phyloP scores from a whole-genome alignment of 2,888 invertebrate species.

The Panopea generosa region DNA sequence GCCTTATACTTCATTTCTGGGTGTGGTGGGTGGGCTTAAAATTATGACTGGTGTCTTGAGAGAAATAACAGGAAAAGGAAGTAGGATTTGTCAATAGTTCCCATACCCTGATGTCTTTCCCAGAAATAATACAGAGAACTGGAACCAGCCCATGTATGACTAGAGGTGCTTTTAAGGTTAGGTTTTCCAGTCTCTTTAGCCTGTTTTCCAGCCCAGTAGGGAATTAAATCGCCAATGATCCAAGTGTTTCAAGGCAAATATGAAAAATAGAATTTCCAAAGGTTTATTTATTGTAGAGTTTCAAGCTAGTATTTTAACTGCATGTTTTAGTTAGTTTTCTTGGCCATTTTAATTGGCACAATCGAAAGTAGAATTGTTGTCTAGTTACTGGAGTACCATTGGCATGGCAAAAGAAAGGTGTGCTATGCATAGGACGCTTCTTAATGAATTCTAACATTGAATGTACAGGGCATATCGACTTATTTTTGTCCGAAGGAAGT shows the following conservation, averaged over 20 bases:
- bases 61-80: background rate
- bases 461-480: background rate
- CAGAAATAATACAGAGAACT: background rate
- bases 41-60: too few relatives aligned
- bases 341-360: background rate
- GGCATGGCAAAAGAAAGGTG: slow-evolving; percentile 7
- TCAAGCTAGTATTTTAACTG: too few relatives aligned
- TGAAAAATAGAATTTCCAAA: too few relatives aligned
- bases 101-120: background rate
- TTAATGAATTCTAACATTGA: background rate
- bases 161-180: background rate
- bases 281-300: too few relatives aligned
- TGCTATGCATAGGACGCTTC: background rate
- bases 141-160: background rate
- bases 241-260: slow-evolving; percentile 11
- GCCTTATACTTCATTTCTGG: too few relatives aligned
- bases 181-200: slow-evolving; percentile 4
- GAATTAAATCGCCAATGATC: slow-evolving; percentile 35
- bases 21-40: background rate
- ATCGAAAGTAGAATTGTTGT: slow-evolving; percentile 1
- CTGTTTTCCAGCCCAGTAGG: slow-evolving; percentile 33
- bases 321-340: too few relatives aligned
- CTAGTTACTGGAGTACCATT: slow-evolving; percentile 9
- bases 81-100: background rate
- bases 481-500: background rate